A percentile compares a stretch with the other conserved stretches of the same genome.
Evolutionary conservation across 2,797 vertebrate species (phyloP).

Genomic region (Artibeus jamaicensis): DNA sequence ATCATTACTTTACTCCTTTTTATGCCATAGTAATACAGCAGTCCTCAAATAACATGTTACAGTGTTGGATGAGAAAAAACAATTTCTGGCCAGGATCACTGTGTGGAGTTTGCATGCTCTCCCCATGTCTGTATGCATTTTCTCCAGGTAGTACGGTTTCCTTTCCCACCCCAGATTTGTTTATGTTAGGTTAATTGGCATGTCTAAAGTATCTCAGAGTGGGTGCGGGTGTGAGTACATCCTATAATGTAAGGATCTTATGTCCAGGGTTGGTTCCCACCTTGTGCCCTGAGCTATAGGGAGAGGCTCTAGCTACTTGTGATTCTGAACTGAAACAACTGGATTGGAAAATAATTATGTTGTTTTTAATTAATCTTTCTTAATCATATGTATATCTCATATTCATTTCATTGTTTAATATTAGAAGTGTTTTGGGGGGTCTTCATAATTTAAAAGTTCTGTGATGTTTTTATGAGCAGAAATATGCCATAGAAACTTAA

Average conservation of each 20-base stretch:
- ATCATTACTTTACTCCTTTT: slow-evolving; percentile 26
- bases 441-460: neutral
- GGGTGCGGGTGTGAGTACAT: neutral
- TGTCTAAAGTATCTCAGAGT: neutral
- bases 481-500: neutral
- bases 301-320: neutral
- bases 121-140: neutral
- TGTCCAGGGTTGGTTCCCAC: neutral
- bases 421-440: neutral
- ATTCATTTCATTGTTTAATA: neutral
- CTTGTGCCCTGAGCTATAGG: neutral
- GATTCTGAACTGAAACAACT: neutral
- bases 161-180: neutral
- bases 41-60: neutral
- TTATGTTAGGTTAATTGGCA: neutral
- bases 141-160: neutral
- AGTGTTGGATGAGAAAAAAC: neutral
- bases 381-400: neutral
- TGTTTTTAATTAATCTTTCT: neutral
- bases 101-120: neutral
- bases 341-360: neutral
- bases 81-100: neutral
- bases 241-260: neutral
- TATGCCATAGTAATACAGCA: neutral
- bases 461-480: neutral